phyloP scores from a whole-genome alignment of 30 jellyfish, hydroid and myxozoan genomes.

The Hydractinia symbiolongicarpus region DNA sequence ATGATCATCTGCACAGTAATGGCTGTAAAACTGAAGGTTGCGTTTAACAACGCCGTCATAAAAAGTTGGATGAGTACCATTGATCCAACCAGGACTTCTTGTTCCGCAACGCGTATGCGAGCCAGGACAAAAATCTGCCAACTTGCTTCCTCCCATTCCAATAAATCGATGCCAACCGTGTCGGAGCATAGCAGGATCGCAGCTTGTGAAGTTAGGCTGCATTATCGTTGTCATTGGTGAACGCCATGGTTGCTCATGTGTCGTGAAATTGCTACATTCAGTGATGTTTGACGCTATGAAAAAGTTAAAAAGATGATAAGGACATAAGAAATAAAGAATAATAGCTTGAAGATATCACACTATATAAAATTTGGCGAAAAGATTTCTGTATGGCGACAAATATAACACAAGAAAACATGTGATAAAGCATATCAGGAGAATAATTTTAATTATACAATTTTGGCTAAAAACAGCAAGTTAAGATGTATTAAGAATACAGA shows the following conservation, averaged over 20 bases:
- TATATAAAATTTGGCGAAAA: too few relatives aligned
- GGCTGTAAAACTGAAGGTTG: neutral
- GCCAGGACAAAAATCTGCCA: neutral
- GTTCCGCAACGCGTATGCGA: neutral
- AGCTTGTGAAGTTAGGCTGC: neutral
- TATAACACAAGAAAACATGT: too few relatives aligned
- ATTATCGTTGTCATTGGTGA: neutral
- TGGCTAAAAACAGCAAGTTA: too few relatives aligned
- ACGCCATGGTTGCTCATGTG: constrained; percentile 5
- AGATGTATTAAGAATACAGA: too few relatives aligned
- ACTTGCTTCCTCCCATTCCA: neutral
- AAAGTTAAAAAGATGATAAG: neutral
- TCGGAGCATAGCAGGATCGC: neutral
- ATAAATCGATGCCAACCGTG: neutral
- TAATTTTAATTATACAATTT: too few relatives aligned
- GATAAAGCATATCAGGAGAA: too few relatives aligned
- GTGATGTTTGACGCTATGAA: neutral
- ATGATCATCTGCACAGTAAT: constrained; percentile 4
- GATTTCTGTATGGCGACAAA: too few relatives aligned
- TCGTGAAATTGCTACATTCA: constrained; percentile 9
- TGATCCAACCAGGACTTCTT: constrained; percentile 11
- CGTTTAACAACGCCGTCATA: neutral
- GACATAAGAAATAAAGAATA: too few relatives aligned
- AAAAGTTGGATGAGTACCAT: constrained; percentile 2
- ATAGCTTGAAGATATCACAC: too few relatives aligned